Percentiles rank a stretch among this genome's conserved stretches.
Evolutionary conservation across 2,888 invertebrate genomes (phyloP).

Genomic region (Idaea dimidiata): DNA sequence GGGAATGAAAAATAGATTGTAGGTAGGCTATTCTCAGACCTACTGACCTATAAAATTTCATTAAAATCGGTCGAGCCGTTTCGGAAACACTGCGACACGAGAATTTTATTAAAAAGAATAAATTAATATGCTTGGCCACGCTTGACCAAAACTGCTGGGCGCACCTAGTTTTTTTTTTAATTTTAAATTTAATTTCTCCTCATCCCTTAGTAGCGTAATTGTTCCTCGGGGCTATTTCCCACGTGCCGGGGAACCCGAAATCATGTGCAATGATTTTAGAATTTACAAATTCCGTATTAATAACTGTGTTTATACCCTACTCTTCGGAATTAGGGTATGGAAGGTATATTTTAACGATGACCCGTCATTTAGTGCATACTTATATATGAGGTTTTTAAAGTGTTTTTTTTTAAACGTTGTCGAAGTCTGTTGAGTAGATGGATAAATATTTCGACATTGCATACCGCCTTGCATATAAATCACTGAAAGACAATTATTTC

Average conservation of each 20-base stretch:
- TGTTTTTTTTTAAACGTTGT: background rate
- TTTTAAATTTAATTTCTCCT: constrained; percentile 22
- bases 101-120: too few relatives aligned
- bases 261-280: constrained; percentile 17
- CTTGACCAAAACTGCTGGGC: too few relatives aligned
- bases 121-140: too few relatives aligned
- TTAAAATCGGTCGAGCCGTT: too few relatives aligned
- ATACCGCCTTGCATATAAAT: too few relatives aligned
- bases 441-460: too few relatives aligned
- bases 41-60: too few relatives aligned
- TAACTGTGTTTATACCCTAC: constrained; percentile 13
- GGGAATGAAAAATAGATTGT: too few relatives aligned
- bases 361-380: background rate
- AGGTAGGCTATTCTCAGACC: too few relatives aligned
- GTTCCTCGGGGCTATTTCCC: constrained; percentile 24
- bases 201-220: constrained; percentile 21
- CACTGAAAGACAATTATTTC: too few relatives aligned
- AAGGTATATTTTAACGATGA: background rate
- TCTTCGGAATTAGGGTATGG: background rate
- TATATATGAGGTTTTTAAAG: background rate
- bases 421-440: too few relatives aligned
- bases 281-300: constrained; percentile 24
- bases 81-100: too few relatives aligned
- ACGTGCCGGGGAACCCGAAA: constrained; percentile 12
- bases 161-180: background rate